Conservation (phyloP, 2,113 vertebrate species). For the Hippoglossus stenolepis region DNA sequence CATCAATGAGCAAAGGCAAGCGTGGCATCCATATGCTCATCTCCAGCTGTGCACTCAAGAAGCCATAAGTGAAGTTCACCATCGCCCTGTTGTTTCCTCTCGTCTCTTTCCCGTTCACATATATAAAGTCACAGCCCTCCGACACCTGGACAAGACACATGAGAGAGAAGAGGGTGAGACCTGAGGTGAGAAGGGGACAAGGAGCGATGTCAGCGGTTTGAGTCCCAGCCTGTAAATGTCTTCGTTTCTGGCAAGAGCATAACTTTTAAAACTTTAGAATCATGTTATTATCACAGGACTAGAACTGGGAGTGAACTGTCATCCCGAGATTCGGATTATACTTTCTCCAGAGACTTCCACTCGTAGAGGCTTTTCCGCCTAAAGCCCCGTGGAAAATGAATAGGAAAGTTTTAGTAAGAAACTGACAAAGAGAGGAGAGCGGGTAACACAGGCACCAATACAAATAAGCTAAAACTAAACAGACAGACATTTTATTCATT, state of each 20-base stretch:
- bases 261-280: constrained; percentile 9
- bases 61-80: constrained; percentile 93
- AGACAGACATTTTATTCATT: constrained; percentile 37
- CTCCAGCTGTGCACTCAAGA: constrained; percentile 88
- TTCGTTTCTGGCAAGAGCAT: neutral
- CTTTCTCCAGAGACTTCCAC: constrained; percentile 15
- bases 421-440: constrained; percentile 11
- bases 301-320: constrained; percentile 6
- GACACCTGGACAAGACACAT: constrained; percentile 84
- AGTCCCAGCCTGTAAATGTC: neutral
- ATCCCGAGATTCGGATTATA: constrained; percentile 10
- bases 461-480: constrained; percentile 40
- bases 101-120: constrained; percentile 92
- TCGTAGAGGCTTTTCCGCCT: neutral
- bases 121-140: constrained; percentile 91
- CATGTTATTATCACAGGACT: constrained; percentile 5
- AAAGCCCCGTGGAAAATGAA: constrained; percentile 28
- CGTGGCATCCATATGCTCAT: constrained; percentile 93
- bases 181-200: neutral
- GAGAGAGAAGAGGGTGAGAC: neutral
- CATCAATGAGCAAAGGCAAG: constrained; percentile 89
- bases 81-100: constrained; percentile 84
- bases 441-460: constrained; percentile 6
- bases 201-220: neutral
- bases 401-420: constrained; percentile 26